Conservation (phyloP, 2,888 invertebrate genomes). For the Nasonovia ribisnigri region DNA sequence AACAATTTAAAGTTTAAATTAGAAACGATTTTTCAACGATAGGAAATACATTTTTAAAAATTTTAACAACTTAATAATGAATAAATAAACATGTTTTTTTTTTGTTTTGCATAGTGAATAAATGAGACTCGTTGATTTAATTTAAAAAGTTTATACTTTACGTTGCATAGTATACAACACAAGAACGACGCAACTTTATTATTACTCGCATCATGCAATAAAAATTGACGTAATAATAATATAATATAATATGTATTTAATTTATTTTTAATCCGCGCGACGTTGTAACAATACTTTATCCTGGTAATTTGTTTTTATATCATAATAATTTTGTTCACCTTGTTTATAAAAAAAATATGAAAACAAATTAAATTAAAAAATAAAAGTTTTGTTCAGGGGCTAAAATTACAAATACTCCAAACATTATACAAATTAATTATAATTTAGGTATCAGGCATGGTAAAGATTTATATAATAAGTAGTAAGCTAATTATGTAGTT, state of each 20-base stretch:
- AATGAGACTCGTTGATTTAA: slow-evolving; percentile 26
- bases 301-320: background rate
- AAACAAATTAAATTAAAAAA: background rate
- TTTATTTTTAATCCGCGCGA: background rate
- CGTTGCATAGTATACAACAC: background rate
- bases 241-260: background rate
- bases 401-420: background rate
- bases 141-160: slow-evolving; percentile 39
- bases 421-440: background rate
- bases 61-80: slow-evolving; percentile 18
- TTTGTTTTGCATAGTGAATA: slow-evolving; percentile 15
- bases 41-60: slow-evolving; percentile 21
- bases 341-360: background rate
- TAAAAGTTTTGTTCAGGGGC: background rate
- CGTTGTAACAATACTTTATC: background rate
- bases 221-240: slow-evolving; percentile 1
- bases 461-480: background rate
- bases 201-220: background rate
- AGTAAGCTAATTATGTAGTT: background rate
- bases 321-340: background rate
- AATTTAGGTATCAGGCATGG: background rate
- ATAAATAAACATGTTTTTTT: background rate
- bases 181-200: background rate
- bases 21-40: slow-evolving; percentile 21
- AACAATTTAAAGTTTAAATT: slow-evolving; percentile 46